A percentile compares a stretch with the other conserved stretches of the same genome.
phyloP scores from a whole-genome alignment of 2,797 vertebrate genomes.

The Alauda arvensis region DNA sequence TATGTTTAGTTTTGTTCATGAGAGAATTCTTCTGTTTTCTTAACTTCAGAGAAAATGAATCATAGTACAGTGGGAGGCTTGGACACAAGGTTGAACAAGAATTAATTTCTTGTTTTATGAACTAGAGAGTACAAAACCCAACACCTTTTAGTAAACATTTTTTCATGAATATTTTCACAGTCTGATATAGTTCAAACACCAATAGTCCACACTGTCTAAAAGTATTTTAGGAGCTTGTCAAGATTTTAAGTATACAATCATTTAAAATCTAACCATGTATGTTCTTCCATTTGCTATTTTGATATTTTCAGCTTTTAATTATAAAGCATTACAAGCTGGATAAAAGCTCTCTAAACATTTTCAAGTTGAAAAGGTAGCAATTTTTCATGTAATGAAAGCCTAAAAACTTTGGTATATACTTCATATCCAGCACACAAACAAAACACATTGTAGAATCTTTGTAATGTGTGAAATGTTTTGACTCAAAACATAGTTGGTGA shows the following conservation, averaged over 20 bases:
- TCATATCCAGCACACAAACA: not conserved
- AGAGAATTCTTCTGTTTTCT: constrained; percentile 38
- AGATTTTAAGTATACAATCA: not conserved
- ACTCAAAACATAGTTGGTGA: not conserved
- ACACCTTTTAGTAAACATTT: not conserved
- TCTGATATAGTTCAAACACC: not conserved
- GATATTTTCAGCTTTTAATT: not conserved
- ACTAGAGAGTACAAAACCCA: not conserved
- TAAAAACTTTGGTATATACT: not conserved
- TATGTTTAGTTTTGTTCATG: not conserved
- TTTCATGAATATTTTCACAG: not conserved
- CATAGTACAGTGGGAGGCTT: not conserved
- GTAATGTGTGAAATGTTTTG: not conserved
- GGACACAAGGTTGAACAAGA: not conserved
- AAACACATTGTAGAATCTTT: not conserved
- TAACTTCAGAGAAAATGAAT: constrained; percentile 7
- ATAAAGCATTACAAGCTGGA: not conserved
- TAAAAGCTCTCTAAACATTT: not conserved
- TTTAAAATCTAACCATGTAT: not conserved
- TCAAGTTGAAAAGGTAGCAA: not conserved
- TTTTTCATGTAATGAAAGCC: not conserved
- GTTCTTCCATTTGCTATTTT: not conserved
- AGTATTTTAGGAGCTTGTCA: not conserved
- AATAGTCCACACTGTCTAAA: not conserved
- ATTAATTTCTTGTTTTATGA: not conserved